Percentiles rank a stretch among this genome's conserved stretches.
Conservation (phyloP, 2,888 invertebrate genomes). For the Brenthis daphne region DNA sequence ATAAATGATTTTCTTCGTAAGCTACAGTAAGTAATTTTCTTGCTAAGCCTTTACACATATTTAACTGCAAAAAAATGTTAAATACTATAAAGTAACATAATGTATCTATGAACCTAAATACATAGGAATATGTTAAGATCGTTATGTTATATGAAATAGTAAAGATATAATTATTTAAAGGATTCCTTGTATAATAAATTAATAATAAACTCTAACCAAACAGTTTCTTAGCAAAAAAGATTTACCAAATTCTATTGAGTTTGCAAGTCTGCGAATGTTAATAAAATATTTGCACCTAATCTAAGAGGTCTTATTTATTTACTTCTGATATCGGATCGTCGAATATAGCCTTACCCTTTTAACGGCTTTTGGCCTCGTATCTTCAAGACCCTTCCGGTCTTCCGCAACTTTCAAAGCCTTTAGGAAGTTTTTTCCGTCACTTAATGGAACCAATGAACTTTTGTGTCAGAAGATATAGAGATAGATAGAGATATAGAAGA, state of each 20-base stretch:
- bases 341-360: slow-evolving; percentile 48
- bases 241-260: background rate
- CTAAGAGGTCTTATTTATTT: slow-evolving; percentile 48
- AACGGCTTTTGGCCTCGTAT: slow-evolving; percentile 44
- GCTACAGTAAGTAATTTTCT: too few relatives aligned
- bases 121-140: too few relatives aligned
- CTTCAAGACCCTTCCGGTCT: slow-evolving; percentile 24
- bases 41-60: too few relatives aligned
- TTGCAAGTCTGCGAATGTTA: slow-evolving; percentile 34
- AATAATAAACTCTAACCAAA: too few relatives aligned
- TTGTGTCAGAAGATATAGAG: background rate
- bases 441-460: slow-evolving; percentile 9
- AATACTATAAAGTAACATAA: too few relatives aligned
- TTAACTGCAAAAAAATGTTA: too few relatives aligned
- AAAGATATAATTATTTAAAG: too few relatives aligned
- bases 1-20: too few relatives aligned
- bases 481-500: background rate
- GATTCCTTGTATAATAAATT: too few relatives aligned
- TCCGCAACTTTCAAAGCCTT: slow-evolving; percentile 24
- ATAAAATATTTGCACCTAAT: slow-evolving; percentile 42
- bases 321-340: slow-evolving; percentile 51
- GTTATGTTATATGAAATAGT: too few relatives aligned
- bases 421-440: slow-evolving; percentile 9
- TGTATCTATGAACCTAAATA: too few relatives aligned
- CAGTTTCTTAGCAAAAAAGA: too few relatives aligned